phyloP scores from a whole-genome alignment of 2,888 invertebrate species.

The Drosophila quinaria region DNA sequence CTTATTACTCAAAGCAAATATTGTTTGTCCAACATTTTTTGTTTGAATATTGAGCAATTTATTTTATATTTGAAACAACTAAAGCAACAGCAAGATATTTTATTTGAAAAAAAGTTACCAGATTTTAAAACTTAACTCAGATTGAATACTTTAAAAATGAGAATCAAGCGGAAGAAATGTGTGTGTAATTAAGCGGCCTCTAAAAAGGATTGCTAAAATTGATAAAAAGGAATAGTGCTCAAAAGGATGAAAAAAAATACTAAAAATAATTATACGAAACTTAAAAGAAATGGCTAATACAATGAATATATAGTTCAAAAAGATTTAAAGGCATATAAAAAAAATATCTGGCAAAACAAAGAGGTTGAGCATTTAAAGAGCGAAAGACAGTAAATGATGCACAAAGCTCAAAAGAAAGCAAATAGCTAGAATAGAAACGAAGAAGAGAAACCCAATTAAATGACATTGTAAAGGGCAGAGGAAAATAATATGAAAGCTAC shows the following conservation, averaged over 20 bases:
- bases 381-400: background rate
- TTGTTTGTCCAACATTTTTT: conserved; percentile 67
- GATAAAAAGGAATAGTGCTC: too few species aligned
- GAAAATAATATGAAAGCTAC: background rate
- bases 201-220: too few species aligned
- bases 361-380: background rate
- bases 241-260: too few species aligned
- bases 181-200: too few species aligned
- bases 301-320: too few species aligned
- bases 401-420: background rate
- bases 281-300: too few species aligned
- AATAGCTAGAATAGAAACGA: background rate
- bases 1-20: conserved; percentile 74
- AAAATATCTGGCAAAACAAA: too few species aligned
- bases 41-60: conserved; percentile 45
- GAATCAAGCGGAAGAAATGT: too few species aligned
- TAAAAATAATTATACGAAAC: too few species aligned
- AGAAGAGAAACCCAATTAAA: background rate
- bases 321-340: too few species aligned
- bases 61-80: conserved; percentile 5
- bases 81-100: conserved; percentile 2
- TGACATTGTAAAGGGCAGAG: background rate
- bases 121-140: too few species aligned
- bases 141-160: too few species aligned
- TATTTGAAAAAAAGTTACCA: background rate